Evolutionary conservation across 2,113 vertebrate genomes (phyloP).

Genomic region (Rhodinocichla rosea): DNA sequence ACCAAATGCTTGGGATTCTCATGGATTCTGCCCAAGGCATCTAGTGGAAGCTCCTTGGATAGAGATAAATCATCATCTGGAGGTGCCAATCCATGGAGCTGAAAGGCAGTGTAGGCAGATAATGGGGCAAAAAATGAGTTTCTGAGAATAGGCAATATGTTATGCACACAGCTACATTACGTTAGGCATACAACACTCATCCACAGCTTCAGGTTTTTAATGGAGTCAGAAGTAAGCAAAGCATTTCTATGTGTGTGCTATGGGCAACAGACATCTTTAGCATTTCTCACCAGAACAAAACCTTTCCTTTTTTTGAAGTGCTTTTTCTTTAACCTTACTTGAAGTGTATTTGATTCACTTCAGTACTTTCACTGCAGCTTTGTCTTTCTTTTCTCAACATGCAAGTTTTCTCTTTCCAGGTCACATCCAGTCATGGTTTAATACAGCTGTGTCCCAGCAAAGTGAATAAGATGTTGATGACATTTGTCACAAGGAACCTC

Average conservation of each 20-base stretch:
- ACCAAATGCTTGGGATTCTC: background rate
- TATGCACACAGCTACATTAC: background rate
- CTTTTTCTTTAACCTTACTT: background rate
- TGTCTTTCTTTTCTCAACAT: background rate
- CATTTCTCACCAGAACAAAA: background rate
- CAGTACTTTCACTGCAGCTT: background rate
- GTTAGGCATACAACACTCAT: background rate
- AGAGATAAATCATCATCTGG: background rate
- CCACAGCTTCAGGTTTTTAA: background rate
- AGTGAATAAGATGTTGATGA: slow-evolving; percentile 20
- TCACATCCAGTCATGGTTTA: slow-evolving; percentile 25
- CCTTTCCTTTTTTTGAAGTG: background rate
- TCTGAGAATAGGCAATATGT: background rate
- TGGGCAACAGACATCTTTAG: background rate
- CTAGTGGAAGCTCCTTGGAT: background rate
- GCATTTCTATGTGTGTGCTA: background rate
- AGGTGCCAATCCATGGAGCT: background rate
- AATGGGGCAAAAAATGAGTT: background rate
- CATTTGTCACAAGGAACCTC: background rate
- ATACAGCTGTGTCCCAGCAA: background rate
- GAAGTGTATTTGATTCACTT: background rate
- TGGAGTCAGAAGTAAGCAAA: background rate
- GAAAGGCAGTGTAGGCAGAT: background rate
- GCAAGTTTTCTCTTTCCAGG: slow-evolving; percentile 4
- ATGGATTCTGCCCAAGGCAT: background rate